Percentiles rank a stretch among this genome's conserved stretches.
Evolutionary conservation across 2,888 invertebrate genomes (phyloP).

Genomic region (Acronicta alni): DNA sequence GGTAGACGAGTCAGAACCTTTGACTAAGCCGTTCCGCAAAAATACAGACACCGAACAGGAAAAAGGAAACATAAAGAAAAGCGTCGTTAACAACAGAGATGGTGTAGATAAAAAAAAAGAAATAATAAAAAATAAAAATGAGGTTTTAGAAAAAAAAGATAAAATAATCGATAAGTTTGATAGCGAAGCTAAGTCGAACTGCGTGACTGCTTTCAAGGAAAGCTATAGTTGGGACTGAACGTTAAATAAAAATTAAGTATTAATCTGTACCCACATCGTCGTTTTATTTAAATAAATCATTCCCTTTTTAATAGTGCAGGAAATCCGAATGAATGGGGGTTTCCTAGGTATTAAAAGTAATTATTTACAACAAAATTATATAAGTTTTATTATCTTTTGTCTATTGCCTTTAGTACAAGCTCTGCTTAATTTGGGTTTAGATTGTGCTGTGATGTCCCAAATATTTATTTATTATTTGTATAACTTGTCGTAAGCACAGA

Average conservation of each 20-base stretch:
- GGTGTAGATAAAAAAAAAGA: conserved; percentile 3
- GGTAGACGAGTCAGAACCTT: conserved; percentile 76
- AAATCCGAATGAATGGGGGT: too few species aligned
- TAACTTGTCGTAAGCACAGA: too few species aligned
- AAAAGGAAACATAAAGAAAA: background rate
- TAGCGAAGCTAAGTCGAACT: conserved; percentile 63
- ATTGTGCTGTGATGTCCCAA: too few species aligned
- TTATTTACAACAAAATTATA: too few species aligned
- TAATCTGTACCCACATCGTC: conserved; percentile 16
- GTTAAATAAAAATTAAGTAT: conserved; percentile 48
- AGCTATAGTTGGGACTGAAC: conserved; percentile 81
- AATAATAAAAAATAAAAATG: conserved; percentile 9
- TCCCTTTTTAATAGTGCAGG: too few species aligned
- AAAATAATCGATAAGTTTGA: conserved; percentile 68
- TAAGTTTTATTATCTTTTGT: too few species aligned
- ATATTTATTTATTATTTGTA: too few species aligned
- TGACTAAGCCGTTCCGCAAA: conserved; percentile 66
- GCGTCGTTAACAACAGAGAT: background rate
- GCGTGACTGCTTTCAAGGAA: conserved; percentile 80
- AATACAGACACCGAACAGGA: background rate
- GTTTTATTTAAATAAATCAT: conserved; percentile 38
- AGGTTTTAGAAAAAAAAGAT: conserved; percentile 56
- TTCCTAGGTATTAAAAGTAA: too few species aligned
- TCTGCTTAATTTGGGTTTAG: too few species aligned
- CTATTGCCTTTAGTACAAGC: too few species aligned